phyloP scores from a whole-genome alignment of 2,888 invertebrate species.

The Dryocosmus kuriphilus region DNA sequence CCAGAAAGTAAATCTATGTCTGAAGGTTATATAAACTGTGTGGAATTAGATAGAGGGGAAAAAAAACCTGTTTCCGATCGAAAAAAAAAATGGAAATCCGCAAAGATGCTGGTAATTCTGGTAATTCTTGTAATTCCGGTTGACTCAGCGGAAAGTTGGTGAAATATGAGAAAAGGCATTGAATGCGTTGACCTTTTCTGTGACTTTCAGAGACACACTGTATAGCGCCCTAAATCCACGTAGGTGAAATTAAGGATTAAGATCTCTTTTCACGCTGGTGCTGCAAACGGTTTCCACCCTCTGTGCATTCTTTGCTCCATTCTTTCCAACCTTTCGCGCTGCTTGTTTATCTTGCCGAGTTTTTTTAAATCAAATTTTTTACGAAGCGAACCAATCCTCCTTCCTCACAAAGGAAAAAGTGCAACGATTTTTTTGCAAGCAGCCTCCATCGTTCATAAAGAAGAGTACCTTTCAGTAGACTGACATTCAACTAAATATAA shows the following conservation, averaged over 20 bases:
- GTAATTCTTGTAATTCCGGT: constrained; percentile 29
- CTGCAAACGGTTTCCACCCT: constrained; percentile 23
- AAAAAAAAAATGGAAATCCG: constrained; percentile 24
- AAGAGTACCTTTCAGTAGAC: constrained; percentile 10
- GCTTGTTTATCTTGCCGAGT: constrained; percentile 30
- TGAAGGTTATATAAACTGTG: no score
- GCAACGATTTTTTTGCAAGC: constrained; percentile 10
- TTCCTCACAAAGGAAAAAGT: constrained; percentile 13
- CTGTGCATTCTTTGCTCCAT: constrained; percentile 25
- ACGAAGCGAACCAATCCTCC: constrained; percentile 22
- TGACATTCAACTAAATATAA: background rate
- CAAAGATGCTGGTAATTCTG: constrained; percentile 34
- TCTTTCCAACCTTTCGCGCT: constrained; percentile 17
- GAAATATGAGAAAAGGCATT: constrained; percentile 27
- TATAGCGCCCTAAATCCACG: constrained; percentile 35
- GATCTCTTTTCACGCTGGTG: constrained; percentile 17
- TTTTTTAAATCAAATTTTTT: constrained; percentile 34
- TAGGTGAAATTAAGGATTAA: constrained; percentile 37
- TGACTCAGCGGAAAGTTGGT: constrained; percentile 29
- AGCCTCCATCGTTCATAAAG: constrained; percentile 30
- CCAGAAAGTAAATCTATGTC: no score
- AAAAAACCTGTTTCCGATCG: constrained; percentile 1
- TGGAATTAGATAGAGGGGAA: background rate
- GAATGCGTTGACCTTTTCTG: constrained; percentile 39
- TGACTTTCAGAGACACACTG: constrained; percentile 20